Evolutionary conservation across 2,888 invertebrate species (phyloP), one percentile per base, ranked within the genome.

Genomic region (Drosophila mettleri): DNA sequence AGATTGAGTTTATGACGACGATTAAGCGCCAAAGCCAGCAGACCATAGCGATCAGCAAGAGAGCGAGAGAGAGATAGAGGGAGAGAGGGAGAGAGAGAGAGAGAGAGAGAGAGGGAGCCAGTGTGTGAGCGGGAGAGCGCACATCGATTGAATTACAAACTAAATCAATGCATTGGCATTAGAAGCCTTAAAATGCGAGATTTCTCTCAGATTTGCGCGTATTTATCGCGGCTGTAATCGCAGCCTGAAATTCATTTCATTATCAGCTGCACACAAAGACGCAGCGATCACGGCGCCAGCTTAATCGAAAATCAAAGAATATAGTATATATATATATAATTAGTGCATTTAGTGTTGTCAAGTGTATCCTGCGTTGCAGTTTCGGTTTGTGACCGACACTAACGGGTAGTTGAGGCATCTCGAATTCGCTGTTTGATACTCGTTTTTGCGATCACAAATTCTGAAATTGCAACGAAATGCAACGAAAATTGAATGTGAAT

Each of bases 311-410:
- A 14, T 43, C n/a, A n/a, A 34, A 45, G 34, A 54, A 46, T 46
- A 24, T 4, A 34, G 22, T 31, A 3, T n/a, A 18, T 36, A 18
- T 33, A 5, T 53, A 7, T 16, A 0, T 27, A 12, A 3, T 16
- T 10, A 46, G 65, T 55, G 61, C 5, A 33, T 41, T 10, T n/a
- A n/a, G n/a, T 33, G n/a, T 22, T 20, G n/a, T 22, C 10, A 7
- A 22, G 16, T 34, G 52, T 27, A 36, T 66, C 55, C 70, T 89
- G 88, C 90, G 90, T 91, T 86, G 89, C 89, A 87, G 90, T 92
- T 92, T 92, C 91, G 88, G 89, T 92, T 92, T 92, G 92, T 92
- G 92, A 92, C 92, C 92, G 92, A 92, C 92, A 92, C 92, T 92
- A 92, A 92, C 92, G 92, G 92, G 92, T 92, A 92, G 86, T 71